Evolutionary conservation across 2,797 vertebrate genomes (phyloP), one percentile per base, ranked within the genome.

Genomic region (Melanotaenia nigrans): DNA sequence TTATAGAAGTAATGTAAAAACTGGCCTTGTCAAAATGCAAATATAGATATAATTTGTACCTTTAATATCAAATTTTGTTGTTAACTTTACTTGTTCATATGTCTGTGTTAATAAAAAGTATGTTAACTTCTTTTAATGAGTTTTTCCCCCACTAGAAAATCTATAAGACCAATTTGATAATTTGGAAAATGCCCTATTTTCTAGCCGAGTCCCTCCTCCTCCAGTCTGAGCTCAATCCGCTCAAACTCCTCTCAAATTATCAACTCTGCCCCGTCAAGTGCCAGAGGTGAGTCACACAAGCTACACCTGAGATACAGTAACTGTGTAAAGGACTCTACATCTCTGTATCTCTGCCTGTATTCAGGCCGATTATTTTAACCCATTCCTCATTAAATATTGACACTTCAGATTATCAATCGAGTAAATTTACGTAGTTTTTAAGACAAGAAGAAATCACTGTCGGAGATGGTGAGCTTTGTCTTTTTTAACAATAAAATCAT

Each of bases 241-340:
- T 99, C 98, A 0, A 97, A 97, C 83, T 97, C 97, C 0, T 98
- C 97, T 71, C 98, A 99, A 93, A 96, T 99, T 94, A 96, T 98
- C 84, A 99, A 97, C 93, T 99, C 98, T 69, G 97, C 97, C 85
- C 97, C 97, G 55, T 95, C 96, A 79, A 98, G 97, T 75, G 96
- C 97, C 90, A 95, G 98, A 97, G 98, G 98, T 99, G 91, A 90
- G 96, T 64, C 69, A 71, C 24, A 22, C 66, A 65, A 66, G 32
- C 10, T 42, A 22, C 60, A 53, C 33, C 10, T 40, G 18, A 65
- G 33, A 38, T 33, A n/a, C 11, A 45, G 7, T 25, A 6, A 24
- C 33, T 47, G 2, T 6, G 3, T 16, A 14, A 14, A 55, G 53
- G 28, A 45, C 5, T 42, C 14, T 45, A 5, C 20, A 12, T 61